A percentile compares a stretch with the other conserved stretches of the same genome.
These are phyloP conservation scores for Eledona agricola DNA, from an alignment of 2,888 invertebrate species.

Conservation along the genomic window DNA sequence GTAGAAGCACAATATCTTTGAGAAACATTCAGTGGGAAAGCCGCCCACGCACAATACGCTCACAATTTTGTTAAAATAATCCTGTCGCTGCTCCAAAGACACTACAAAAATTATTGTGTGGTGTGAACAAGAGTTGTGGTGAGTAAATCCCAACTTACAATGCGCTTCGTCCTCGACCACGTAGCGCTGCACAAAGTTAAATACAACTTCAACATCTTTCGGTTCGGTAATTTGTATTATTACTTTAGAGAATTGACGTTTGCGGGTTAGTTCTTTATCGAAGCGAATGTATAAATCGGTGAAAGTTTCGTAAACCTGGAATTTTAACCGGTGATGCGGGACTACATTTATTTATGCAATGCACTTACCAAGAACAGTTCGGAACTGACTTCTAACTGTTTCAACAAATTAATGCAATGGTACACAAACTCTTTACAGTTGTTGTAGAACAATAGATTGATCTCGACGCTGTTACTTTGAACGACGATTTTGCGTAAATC, in stretches of 20 bases:
- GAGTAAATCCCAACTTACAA: constrained; percentile 6
- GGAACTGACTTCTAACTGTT: neutral
- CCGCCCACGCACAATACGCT: constrained; percentile 2
- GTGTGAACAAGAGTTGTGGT: neutral
- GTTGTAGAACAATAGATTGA: neutral
- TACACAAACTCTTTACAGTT: constrained; percentile 17
- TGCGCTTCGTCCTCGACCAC: constrained; percentile 1
- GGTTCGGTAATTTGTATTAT: constrained; percentile 7
- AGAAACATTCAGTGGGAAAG: constrained; percentile 6
- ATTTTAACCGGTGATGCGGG: neutral
- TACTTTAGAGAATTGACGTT: constrained; percentile 6
- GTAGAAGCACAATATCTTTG: constrained; percentile 18
- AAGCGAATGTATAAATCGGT: constrained; percentile 8
- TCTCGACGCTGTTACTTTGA: neutral
- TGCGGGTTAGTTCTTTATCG: constrained; percentile 2
- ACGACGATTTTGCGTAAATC: constrained; percentile 7
- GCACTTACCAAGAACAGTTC: constrained; percentile 12
- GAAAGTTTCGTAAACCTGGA: constrained; percentile 6
- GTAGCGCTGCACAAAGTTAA: constrained; percentile 1
- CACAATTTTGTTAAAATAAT: constrained; percentile 6
- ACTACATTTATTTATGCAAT: constrained; percentile 7
- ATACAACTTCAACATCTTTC: neutral
- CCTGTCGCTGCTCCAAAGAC: neutral
- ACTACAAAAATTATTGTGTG: constrained; percentile 5
- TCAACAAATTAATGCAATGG: constrained; percentile 7